Evolutionary conservation across 2,888 invertebrate genomes (phyloP).

Genomic region (Epirrhoe tristata): DNA sequence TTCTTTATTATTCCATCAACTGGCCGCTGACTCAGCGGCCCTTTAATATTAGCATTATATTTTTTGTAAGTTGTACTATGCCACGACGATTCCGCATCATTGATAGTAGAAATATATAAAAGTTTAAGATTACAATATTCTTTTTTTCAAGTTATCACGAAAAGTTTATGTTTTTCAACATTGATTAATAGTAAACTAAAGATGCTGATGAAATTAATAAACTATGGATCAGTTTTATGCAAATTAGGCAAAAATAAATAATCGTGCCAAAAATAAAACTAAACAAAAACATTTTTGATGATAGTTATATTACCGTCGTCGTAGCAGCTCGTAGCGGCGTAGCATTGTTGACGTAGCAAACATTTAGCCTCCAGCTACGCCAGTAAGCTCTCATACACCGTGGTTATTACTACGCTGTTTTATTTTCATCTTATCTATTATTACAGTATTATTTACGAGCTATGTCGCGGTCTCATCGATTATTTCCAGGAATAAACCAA

Average conservation of each 20-base stretch:
- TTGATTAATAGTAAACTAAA: too few relatives aligned
- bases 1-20: constrained; percentile 74
- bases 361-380: constrained; percentile 49
- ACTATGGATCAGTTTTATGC: too few relatives aligned
- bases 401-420: constrained; percentile 22
- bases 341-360: constrained; percentile 57
- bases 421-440: constrained; percentile 24
- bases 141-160: not conserved
- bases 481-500: not conserved
- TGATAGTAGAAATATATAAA: not conserved
- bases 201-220: too few relatives aligned
- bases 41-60: constrained; percentile 54
- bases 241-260: too few relatives aligned
- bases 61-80: constrained; percentile 31
- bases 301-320: constrained; percentile 27
- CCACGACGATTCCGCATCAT: not conserved
- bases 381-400: constrained; percentile 19
- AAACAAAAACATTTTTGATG: constrained; percentile 21
- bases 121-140: not conserved
- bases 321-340: constrained; percentile 41
- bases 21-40: constrained; percentile 55
- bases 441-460: constrained; percentile 7
- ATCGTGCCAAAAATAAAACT: constrained; percentile 20
- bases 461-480: not conserved
- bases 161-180: too few relatives aligned